These are phyloP conservation scores for Carpatolechia fugitivella DNA, from an alignment of 2,888 invertebrate species.

Conservation along the genomic window DNA sequence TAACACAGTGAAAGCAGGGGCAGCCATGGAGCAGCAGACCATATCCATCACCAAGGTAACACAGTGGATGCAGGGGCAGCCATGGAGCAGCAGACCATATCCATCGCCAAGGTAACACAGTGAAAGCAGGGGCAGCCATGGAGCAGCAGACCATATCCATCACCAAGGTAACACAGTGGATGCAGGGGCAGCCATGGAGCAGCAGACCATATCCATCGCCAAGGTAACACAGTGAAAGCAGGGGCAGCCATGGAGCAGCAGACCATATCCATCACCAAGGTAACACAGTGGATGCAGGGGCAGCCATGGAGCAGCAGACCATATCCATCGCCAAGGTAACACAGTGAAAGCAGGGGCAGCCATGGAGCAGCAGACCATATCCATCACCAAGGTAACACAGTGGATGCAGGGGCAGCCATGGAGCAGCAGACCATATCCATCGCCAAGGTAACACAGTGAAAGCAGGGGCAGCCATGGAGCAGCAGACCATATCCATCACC, in stretches of 20 bases:
- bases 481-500: constrained; percentile 99
- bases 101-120: too few relatives aligned
- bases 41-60: neutral
- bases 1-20: constrained; percentile 33
- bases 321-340: constrained; percentile 97
- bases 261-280: constrained; percentile 99
- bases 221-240: constrained; percentile 84
- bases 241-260: constrained; percentile 99
- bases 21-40: too few relatives aligned
- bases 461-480: constrained; percentile 99
- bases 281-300: constrained; percentile 56
- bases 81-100: too few relatives aligned
- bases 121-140: too few relatives aligned
- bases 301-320: constrained; percentile 99
- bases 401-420: constrained; percentile 89
- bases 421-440: constrained; percentile 99
- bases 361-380: too few relatives aligned
- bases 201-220: constrained; percentile 99
- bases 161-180: too few relatives aligned
- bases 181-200: constrained; percentile 96
- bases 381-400: too few relatives aligned
- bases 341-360: neutral
- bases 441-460: constrained; percentile 84
- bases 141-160: too few relatives aligned
- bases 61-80: constrained; percentile 45